Percentiles rank a stretch among this genome's conserved stretches.
phyloP scores from a whole-genome alignment of 2,113 vertebrate genomes.

The Origma solitaria region DNA sequence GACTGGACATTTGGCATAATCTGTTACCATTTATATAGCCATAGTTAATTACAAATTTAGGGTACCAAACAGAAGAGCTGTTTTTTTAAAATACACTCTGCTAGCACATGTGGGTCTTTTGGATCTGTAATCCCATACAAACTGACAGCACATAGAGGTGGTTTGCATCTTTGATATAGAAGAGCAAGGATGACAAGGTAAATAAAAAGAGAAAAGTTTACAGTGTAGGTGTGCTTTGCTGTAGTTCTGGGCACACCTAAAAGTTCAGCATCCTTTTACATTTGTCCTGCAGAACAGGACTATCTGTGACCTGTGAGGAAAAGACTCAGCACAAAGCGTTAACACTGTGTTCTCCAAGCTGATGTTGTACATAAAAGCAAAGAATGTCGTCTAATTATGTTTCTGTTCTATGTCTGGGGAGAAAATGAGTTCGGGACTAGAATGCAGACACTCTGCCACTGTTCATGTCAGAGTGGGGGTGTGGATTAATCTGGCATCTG shows the following conservation, averaged over 20 bases:
- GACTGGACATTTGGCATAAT: neutral
- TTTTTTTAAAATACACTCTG: neutral
- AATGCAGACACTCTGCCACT: slow-evolving; percentile 27
- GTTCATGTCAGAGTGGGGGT: neutral
- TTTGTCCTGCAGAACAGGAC: slow-evolving; percentile 26
- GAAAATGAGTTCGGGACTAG: slow-evolving; percentile 46
- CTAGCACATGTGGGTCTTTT: neutral
- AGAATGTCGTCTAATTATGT: slow-evolving; percentile 1
- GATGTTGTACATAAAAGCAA: slow-evolving; percentile 27
- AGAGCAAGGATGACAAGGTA: neutral
- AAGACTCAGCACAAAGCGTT: slow-evolving; percentile 58
- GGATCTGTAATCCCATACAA: neutral
- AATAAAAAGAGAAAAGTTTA: neutral
- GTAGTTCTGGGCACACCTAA: slow-evolving; percentile 2
- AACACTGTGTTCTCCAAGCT: slow-evolving; percentile 31
- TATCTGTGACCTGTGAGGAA: slow-evolving; percentile 39
- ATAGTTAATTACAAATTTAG: neutral
- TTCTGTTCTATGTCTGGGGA: slow-evolving; percentile 55
- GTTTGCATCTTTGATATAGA: neutral
- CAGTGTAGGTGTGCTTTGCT: neutral
- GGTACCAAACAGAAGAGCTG: neutral
- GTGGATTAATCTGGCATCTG: neutral
- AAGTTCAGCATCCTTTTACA: slow-evolving; percentile 20
- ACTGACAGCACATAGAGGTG: neutral
- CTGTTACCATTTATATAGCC: neutral